These are phyloP conservation scores for Lochmaea capreae DNA, from an alignment of 2,888 invertebrate genomes.

Conservation along the genomic window DNA sequence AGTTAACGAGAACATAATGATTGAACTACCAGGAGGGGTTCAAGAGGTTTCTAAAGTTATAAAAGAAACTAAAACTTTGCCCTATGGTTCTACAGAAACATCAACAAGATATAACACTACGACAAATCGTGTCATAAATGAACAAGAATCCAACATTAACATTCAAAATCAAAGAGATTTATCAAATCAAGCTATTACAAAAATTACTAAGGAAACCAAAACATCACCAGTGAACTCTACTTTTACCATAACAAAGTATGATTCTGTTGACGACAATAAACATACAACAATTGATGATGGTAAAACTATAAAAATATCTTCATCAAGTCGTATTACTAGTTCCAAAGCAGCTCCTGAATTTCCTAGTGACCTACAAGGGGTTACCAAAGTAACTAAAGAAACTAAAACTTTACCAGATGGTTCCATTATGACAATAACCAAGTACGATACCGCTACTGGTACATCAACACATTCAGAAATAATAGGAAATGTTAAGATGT, in stretches of 20 bases:
- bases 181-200: constrained; percentile 1
- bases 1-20: constrained; percentile 50
- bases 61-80: constrained; percentile 75
- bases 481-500: constrained; percentile 10
- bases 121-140: background rate
- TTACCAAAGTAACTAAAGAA: constrained; percentile 13
- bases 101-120: constrained; percentile 73
- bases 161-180: background rate
- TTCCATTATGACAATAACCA: constrained; percentile 7
- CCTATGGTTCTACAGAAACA: constrained; percentile 77
- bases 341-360: background rate
- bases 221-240: background rate
- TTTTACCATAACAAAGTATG: background rate
- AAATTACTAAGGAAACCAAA: background rate
- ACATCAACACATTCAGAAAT: constrained; percentile 16
- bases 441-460: constrained; percentile 12
- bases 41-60: constrained; percentile 72
- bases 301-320: constrained; percentile 8
- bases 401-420: constrained; percentile 19
- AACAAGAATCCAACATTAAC: constrained; percentile 4
- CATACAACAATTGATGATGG: constrained; percentile 5
- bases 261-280: background rate
- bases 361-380: constrained; percentile 4
- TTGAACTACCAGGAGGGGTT: constrained; percentile 58
- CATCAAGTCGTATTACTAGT: background rate